These are phyloP conservation scores for Catotricha subobsoleta DNA, from an alignment of 2,888 invertebrate species.

Conservation along the genomic window DNA sequence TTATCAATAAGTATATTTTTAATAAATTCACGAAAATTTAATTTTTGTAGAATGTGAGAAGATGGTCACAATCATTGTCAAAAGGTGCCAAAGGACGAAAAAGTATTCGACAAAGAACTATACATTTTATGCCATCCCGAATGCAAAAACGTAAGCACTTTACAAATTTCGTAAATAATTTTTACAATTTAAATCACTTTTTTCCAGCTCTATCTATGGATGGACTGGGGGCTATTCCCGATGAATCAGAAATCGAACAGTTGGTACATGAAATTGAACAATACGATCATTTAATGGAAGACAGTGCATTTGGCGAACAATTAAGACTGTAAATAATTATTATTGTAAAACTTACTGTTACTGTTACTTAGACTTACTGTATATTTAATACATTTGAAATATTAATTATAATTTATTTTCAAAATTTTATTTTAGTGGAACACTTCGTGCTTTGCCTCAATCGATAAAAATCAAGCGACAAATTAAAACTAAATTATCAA, in stretches of 20 bases:
- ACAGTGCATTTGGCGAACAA: constrained; percentile 41
- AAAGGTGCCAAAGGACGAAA: constrained; percentile 13
- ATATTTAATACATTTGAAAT: constrained; percentile 1
- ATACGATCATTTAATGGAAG: constrained; percentile 44
- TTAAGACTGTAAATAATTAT: constrained; percentile 34
- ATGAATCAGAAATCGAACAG: constrained; percentile 38
- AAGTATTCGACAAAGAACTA: constrained; percentile 13
- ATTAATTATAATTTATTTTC: not conserved
- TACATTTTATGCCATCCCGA: constrained; percentile 15
- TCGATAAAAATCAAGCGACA: constrained; percentile 47
- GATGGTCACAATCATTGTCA: constrained; percentile 17
- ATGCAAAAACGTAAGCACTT: constrained; percentile 5
- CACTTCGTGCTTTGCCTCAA: constrained; percentile 48
- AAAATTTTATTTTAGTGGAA: constrained; percentile 32
- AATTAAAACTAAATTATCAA: constrained; percentile 39
- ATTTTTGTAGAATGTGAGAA: constrained; percentile 13
- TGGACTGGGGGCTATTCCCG: constrained; percentile 11
- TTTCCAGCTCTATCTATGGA: constrained; percentile 13
- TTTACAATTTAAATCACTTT: not conserved
- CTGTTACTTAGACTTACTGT: too few relatives aligned
- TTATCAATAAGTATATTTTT: not conserved
- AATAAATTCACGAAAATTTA: constrained; percentile 14
- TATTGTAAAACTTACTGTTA: too few relatives aligned
- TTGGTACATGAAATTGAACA: constrained; percentile 48
- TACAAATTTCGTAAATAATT: not conserved